Evolutionary conservation across 1,140 invertebrate genomes (phyloP), one percentile per base, ranked within the genome.

Genomic region (Heliconius himera): DNA sequence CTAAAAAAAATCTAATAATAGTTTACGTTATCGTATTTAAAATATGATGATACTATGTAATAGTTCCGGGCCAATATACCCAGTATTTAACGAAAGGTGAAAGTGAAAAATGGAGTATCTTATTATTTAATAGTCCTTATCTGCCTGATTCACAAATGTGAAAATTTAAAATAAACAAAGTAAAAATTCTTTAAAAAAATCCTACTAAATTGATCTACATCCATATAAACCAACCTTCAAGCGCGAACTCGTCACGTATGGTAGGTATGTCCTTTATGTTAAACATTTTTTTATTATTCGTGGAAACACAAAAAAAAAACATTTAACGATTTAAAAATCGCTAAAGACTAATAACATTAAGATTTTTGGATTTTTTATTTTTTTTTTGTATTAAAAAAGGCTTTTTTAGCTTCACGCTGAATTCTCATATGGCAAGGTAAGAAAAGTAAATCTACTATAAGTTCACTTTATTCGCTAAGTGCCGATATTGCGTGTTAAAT

Each of bases 191-290:
- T 46, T n/a, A 22, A n/a, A n/a, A 56, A n/a, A 22, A 56, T 38
- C 13, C 41, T 3, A 3, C 4, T 13, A n/a, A n/a, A 56, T 9
- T 22, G 1, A 22, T 22, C 20, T 56, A 22, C n/a, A 8, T 16
- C 60, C 60, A 66, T 66, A 29, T 66, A 66, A 66, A 66, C 60
- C 26, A 29, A 66, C 60, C n/a, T 29, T 66, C 16, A 66, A 26
- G 1, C 60, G 60, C 11, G 60, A 66, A 66, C 13, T 66, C 60
- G 26, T 66, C 29, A 66, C 26, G 60, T 66, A 66, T 29, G 60
- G 60, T 26, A 29, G 60, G 60, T 26, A 29, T 66, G 60, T 66
- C 60, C 26, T 66, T 66, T 66, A 66, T 26, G 60, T 26, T 66
- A 66, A 66, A 66, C 60, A 22, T 66, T 66, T 66, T 22, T 29